Conservation (phyloP, 2,888 invertebrate genomes). For the Drosophila anomalata region DNA sequence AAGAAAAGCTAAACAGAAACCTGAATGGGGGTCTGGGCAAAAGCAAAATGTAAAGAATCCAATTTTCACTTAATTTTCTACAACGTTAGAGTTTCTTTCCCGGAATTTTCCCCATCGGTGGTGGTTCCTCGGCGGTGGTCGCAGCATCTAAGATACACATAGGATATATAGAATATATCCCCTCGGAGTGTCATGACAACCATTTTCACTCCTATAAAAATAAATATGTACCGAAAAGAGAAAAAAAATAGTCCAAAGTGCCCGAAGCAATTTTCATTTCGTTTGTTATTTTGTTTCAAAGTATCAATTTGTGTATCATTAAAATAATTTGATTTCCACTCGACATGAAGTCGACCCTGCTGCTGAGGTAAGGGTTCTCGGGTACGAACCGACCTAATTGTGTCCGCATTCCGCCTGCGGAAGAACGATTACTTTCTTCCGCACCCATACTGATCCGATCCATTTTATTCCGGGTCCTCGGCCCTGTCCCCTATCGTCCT, state of each 20-base stretch:
- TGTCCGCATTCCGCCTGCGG: constrained; percentile 8
- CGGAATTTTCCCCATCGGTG: constrained; percentile 41
- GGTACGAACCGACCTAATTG: constrained; percentile 12
- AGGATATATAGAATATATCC: constrained; percentile 2
- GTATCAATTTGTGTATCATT: constrained; percentile 81
- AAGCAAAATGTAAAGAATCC: constrained; percentile 67
- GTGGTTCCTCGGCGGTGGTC: constrained; percentile 1
- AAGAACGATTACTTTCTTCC: constrained; percentile 2
- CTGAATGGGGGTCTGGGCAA: not conserved
- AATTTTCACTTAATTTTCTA: constrained; percentile 74
- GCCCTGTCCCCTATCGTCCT: not conserved
- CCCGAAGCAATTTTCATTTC: constrained; percentile 75
- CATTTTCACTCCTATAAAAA: constrained; percentile 33
- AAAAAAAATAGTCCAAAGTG: constrained; percentile 64
- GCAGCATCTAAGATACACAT: constrained; percentile 6
- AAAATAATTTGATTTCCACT: constrained; percentile 81
- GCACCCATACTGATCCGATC: not conserved
- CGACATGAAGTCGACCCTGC: constrained; percentile 46
- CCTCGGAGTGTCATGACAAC: constrained; percentile 43
- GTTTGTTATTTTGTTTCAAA: constrained; percentile 79
- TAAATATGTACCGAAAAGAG: not conserved
- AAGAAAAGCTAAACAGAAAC: constrained; percentile 16
- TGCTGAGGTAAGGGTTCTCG: constrained; percentile 7
- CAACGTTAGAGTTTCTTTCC: constrained; percentile 54
- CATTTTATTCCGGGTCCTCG: not conserved